Base-by-base conservation (phyloP, 2,797 vertebrate species). In the Eidolon dupreanum region DNA sequence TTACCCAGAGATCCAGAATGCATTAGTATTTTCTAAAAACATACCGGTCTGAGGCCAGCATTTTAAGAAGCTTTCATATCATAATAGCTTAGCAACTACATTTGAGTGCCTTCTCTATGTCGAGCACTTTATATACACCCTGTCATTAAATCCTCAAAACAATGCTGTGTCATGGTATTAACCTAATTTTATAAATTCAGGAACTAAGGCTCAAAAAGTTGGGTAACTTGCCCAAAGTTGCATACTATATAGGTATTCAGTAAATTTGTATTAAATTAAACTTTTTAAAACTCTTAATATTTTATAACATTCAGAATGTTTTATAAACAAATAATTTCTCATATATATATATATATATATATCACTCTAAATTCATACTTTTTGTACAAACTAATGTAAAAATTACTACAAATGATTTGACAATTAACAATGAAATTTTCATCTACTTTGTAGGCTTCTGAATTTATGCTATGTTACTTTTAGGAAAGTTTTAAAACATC, bases 401-500 rank as follows among this genome's bases (percentile, higher is more conserved):
- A 81, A 77, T 78, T 46, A 57, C 28, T 85, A 46, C 20, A 82
- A 81, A 71, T 68, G 31, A 17, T 93, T 11, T 77, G 31, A 84
- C 65, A 78, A 8, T 78, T 71, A 49, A 49, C 49, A 49, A 53
- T 26, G 59, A 55, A 65, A 88, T 89, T 88, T 90, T 83, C 43
- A 83, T 79, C 11, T 95, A 79, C 43, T 83, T 75, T 96, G 2
- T 70, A 79, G 28, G n/a, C 75, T 71, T 90, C 38, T 93, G 33
- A 92, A 86, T 92, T 71, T 92, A 91, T 75, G 88, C 88, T 20
- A 59, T 24, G 20, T 77, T 38, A 82, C 8, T 79, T 96, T 91
- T 63, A 95, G 78, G 61, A n/a, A 95, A 82, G 24, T 90, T 90
- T 84, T 94, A 43, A 89, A 77, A 49, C 70, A 79, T 73, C 31